These are phyloP conservation scores for Eretmochelys imbricata DNA, from an alignment of 2,113 vertebrate species.

Conservation along the genomic window DNA sequence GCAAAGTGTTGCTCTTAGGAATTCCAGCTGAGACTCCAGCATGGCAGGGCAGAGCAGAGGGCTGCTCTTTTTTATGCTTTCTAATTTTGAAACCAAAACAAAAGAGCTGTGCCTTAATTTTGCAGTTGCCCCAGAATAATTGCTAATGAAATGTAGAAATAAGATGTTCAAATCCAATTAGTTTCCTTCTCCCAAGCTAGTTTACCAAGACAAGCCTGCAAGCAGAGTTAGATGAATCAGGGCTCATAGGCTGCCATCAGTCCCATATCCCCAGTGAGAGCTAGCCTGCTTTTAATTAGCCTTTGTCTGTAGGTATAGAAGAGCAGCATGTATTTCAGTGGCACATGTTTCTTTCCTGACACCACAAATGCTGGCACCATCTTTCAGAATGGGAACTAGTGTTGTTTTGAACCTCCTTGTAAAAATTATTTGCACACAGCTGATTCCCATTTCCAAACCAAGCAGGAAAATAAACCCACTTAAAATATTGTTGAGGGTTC, in stretches of 20 bases:
- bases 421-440: neutral
- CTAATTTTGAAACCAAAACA: neutral
- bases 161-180: neutral
- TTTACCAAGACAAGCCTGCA: neutral
- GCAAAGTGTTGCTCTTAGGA: neutral
- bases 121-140: neutral
- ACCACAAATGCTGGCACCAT: neutral
- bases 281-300: neutral
- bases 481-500: neutral
- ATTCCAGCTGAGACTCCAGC: neutral
- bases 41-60: too few species aligned
- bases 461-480: neutral
- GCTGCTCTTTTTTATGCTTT: neutral
- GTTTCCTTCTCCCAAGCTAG: neutral
- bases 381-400: neutral
- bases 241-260: fast-evolving
- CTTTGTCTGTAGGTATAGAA: neutral
- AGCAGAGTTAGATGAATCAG: neutral
- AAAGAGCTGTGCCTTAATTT: neutral
- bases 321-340: neutral
- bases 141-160: neutral
- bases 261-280: neutral
- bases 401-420: neutral
- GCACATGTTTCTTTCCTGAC: neutral
- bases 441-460: neutral